Evolutionary conservation across 2,888 invertebrate species (phyloP), one percentile per base, ranked within the genome.

Genomic region (Portevinia maculata): DNA sequence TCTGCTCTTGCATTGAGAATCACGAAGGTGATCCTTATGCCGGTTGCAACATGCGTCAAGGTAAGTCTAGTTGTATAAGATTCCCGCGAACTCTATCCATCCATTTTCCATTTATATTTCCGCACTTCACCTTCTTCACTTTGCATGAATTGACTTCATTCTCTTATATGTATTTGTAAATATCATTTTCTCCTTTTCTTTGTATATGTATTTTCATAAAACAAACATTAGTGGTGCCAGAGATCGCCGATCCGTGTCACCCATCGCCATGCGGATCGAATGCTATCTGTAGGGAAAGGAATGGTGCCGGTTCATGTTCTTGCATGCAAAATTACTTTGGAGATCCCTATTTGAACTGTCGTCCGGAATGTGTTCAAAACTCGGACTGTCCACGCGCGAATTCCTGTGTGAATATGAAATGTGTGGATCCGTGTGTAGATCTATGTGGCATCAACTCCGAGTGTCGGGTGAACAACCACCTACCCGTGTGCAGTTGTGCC

Each of bases 321-420:
- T 97, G 97, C 91, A 91, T 96, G 84, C 93, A 94, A 73, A 96
- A 96, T 87, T 97, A 96, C 90, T 95, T 94, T 87, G 97, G 97
- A 60, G 96, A 97, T 91, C 97, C 97, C 1, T 96, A 97, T 87
- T 92, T 94, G 46, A 95, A 95, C 87, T 97, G 97, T 89, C 92
- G 96, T 88, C 97, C 97, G 24, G 96, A 97, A 92, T 97, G 97
- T 89, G 94, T 96, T n/a, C 93, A 95, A 86, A 97, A 97, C 89
- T 94, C 95, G 7, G 97, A 97, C 87, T 97, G 97, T 90, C 92
- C 94, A 5, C 93, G 93, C 87, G 93, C 94, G 85, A 94, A 93
- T 90, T 94, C 96, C 24, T 97, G 97, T 88, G 92, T 94, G 59
- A 95, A 95, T 88, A 95, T 95, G 90, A 96, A 96, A 92, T 97